Percentiles rank a stretch among this genome's conserved stretches.
Conservation (phyloP, 2,888 invertebrate species). For the Plagodis pulveraria region DNA sequence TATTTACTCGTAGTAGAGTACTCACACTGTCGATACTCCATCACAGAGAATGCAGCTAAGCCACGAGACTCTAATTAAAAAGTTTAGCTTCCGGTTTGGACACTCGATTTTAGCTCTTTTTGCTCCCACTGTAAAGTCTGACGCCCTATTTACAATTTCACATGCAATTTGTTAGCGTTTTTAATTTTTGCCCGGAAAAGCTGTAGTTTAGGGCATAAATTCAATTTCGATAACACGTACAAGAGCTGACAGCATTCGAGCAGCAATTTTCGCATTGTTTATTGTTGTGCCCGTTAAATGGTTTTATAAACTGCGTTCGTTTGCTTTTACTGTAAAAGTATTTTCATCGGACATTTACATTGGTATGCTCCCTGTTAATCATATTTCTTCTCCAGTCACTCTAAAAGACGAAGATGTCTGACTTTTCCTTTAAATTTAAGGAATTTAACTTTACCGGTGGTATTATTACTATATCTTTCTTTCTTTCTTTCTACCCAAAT, state of each 20-base stretch:
- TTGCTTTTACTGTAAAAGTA: constrained; percentile 1
- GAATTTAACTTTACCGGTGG: too few relatives aligned
- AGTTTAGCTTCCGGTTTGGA: constrained; percentile 37
- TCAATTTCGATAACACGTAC: constrained; percentile 37
- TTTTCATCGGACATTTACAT: too few relatives aligned
- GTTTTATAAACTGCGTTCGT: constrained; percentile 7
- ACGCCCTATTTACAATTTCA: constrained; percentile 39
- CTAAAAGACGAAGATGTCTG: too few relatives aligned
- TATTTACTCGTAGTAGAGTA: background rate
- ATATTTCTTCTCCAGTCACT: too few relatives aligned
- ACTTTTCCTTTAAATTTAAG: too few relatives aligned
- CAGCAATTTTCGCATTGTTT: constrained; percentile 27
- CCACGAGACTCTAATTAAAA: constrained; percentile 36
- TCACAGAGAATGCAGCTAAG: constrained; percentile 20
- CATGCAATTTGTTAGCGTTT: constrained; percentile 37
- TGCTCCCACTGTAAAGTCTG: constrained; percentile 36
- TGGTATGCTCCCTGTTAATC: too few relatives aligned
- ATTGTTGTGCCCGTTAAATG: constrained; percentile 15
- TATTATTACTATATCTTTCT: too few relatives aligned
- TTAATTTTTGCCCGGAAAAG: constrained; percentile 35
- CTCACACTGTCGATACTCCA: constrained; percentile 14
- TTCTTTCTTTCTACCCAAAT: too few relatives aligned
- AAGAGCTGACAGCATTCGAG: constrained; percentile 28
- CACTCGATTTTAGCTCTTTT: constrained; percentile 44
- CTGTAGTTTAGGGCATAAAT: constrained; percentile 37